A percentile compares a stretch with the other conserved stretches of the same genome.
Conservation (phyloP, 1,140 invertebrate genomes). For the Pemphigus obesinymphae region DNA sequence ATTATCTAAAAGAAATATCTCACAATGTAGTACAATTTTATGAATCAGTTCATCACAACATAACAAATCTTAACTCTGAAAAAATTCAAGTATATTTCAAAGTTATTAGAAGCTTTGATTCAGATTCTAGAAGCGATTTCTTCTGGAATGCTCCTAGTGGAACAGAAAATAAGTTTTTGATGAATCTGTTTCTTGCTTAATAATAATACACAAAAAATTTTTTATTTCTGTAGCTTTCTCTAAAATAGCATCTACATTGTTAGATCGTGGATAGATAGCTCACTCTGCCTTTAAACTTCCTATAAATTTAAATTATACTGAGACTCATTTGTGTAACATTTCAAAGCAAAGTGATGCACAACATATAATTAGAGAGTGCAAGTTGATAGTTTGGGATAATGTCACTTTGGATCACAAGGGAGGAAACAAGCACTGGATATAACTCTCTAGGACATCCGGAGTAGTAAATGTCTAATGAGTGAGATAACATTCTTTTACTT, state of each 20-base stretch:
- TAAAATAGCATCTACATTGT: constrained; percentile 52
- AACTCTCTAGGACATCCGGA: constrained; percentile 42
- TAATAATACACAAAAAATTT: neutral
- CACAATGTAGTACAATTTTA: neutral
- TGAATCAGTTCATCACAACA: neutral
- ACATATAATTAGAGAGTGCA: constrained; percentile 46
- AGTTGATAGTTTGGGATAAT: constrained; percentile 51
- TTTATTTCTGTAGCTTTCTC: constrained; percentile 45
- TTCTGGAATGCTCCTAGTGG: constrained; percentile 50
- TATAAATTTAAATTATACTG: constrained; percentile 46
- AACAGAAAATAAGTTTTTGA: constrained; percentile 46
- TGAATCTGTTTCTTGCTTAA: neutral
- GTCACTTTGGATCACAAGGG: neutral
- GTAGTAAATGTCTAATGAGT: no score
- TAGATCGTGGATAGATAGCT: constrained; percentile 51
- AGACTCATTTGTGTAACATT: constrained; percentile 50
- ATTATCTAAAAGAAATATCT: no score
- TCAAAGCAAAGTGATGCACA: constrained; percentile 44
- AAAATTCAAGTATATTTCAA: constrained; percentile 6
- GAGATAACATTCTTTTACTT: no score
- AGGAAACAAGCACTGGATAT: constrained; percentile 46
- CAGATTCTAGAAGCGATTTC: constrained; percentile 39
- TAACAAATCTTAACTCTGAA: constrained; percentile 8
- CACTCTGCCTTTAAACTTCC: constrained; percentile 52
- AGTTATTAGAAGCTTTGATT: constrained; percentile 2